Conservation (phyloP, 1,140 invertebrate species). For the Megalonaias nervosa region DNA sequence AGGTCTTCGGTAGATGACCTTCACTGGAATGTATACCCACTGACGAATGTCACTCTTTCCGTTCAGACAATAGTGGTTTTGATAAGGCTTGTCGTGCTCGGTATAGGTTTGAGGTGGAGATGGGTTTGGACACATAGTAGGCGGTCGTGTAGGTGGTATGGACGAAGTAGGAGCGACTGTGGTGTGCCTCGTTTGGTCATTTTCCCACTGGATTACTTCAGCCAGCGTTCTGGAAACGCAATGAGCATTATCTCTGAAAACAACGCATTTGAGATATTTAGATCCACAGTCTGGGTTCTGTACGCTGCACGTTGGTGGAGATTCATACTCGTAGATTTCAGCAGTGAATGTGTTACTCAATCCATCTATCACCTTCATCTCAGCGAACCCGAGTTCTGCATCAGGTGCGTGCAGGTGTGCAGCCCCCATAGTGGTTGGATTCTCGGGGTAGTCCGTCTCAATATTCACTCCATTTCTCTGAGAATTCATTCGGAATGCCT, state of each 20-base stretch:
- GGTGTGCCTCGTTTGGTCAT: slow-evolving; percentile 8
- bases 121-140: not conserved
- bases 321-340: slow-evolving; percentile 50
- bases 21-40: slow-evolving; percentile 60
- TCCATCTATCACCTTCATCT: slow-evolving; percentile 34
- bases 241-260: not conserved
- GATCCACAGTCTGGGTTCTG: slow-evolving; percentile 50
- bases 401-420: slow-evolving; percentile 25
- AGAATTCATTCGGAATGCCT: too few relatives aligned
- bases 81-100: slow-evolving; percentile 61
- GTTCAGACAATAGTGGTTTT: not conserved
- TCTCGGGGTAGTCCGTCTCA: too few relatives aligned
- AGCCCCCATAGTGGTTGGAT: too few relatives aligned
- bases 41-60: slow-evolving; percentile 11
- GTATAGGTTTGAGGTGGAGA: slow-evolving; percentile 18
- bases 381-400: slow-evolving; percentile 38
- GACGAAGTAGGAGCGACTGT: slow-evolving; percentile 25
- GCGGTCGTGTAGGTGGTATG: not conserved
- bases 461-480: too few relatives aligned
- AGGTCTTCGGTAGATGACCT: slow-evolving; percentile 56
- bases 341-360: slow-evolving; percentile 20
- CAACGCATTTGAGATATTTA: slow-evolving; percentile 42
- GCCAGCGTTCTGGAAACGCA: slow-evolving; percentile 22
- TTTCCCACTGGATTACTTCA: slow-evolving; percentile 26
- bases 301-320: slow-evolving; percentile 47